Percentiles rank a stretch among this genome's conserved stretches.
Conservation (phyloP, 2,888 invertebrate genomes). For the Melolontha melolontha region DNA sequence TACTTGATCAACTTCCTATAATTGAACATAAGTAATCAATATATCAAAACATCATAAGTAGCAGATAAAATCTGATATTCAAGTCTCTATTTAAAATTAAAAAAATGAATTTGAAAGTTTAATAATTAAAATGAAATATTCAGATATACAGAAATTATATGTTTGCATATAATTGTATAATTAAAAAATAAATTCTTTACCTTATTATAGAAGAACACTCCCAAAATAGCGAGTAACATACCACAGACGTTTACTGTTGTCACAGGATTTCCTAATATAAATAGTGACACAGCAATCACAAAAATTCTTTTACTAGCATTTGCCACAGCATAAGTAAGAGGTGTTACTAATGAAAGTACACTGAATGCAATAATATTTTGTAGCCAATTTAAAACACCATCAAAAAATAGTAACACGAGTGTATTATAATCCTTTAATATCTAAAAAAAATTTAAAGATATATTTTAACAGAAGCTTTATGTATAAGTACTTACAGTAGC, state of each 20-base stretch:
- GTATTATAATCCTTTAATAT: slow-evolving; percentile 69
- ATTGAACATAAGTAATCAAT: too few relatives aligned
- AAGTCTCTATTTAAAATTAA: too few relatives aligned
- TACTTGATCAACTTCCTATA: too few relatives aligned
- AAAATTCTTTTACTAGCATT: slow-evolving; percentile 94
- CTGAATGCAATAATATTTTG: slow-evolving; percentile 97
- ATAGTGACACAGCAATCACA: slow-evolving; percentile 88
- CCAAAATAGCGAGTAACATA: slow-evolving; percentile 90
- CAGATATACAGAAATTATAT: too few relatives aligned
- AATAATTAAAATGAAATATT: too few relatives aligned
- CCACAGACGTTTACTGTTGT: slow-evolving; percentile 87
- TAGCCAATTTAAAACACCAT: slow-evolving; percentile 91
- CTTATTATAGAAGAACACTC: slow-evolving; percentile 92
- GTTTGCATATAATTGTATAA: too few relatives aligned
- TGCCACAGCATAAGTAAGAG: slow-evolving; percentile 94
- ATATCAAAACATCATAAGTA: too few relatives aligned
- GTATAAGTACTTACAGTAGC: slow-evolving; percentile 69
- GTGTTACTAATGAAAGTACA: slow-evolving; percentile 90
- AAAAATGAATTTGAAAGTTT: too few relatives aligned
- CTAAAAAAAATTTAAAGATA: slow-evolving; percentile 59
- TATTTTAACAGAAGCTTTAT: neutral
- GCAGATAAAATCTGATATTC: too few relatives aligned
- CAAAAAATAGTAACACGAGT: slow-evolving; percentile 75
- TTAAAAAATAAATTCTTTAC: too few relatives aligned
- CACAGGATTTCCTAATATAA: slow-evolving; percentile 92